phyloP scores from a whole-genome alignment of 2,797 vertebrate genomes.

The Apogon talboti region DNA sequence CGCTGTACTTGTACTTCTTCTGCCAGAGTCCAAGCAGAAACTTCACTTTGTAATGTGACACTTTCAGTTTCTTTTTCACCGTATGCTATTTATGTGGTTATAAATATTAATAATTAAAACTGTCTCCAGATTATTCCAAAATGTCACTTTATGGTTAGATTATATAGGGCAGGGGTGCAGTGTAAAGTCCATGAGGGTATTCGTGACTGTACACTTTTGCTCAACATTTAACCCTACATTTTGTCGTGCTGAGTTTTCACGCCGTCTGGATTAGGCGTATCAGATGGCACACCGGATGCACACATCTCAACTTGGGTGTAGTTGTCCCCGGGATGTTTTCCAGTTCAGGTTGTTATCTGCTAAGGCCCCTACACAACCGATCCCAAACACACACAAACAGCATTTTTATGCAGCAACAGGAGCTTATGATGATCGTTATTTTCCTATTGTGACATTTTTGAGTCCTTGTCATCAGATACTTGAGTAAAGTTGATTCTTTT shows the following conservation, averaged over 20 bases:
- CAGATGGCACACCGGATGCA: constrained; percentile 57
- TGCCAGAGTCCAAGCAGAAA: too few relatives aligned
- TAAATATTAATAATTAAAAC: too few relatives aligned
- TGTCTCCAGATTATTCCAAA: too few relatives aligned
- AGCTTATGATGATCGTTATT: not conserved
- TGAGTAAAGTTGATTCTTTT: not conserved
- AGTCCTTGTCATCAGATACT: not conserved
- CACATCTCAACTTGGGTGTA: constrained; percentile 2
- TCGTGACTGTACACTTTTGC: constrained; percentile 72
- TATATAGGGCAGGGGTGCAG: not conserved
- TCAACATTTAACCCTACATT: constrained; percentile 45
- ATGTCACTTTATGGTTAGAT: not conserved
- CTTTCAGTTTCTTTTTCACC: too few relatives aligned
- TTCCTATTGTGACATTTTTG: not conserved
- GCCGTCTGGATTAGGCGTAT: constrained; percentile 46
- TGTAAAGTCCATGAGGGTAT: constrained; percentile 62
- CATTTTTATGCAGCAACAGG: not conserved
- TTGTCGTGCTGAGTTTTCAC: constrained; percentile 57
- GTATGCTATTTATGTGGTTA: too few relatives aligned
- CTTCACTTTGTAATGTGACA: too few relatives aligned
- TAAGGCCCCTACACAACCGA: constrained; percentile 61
- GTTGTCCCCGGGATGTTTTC: constrained; percentile 15
- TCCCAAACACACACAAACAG: constrained; percentile 62
- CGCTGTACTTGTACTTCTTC: too few relatives aligned
- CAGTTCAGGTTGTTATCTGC: constrained; percentile 49